A percentile compares a stretch with the other conserved stretches of the same genome.
phyloP scores from a whole-genome alignment of 2,888 invertebrate genomes.

The Ectemnius lituratus region DNA sequence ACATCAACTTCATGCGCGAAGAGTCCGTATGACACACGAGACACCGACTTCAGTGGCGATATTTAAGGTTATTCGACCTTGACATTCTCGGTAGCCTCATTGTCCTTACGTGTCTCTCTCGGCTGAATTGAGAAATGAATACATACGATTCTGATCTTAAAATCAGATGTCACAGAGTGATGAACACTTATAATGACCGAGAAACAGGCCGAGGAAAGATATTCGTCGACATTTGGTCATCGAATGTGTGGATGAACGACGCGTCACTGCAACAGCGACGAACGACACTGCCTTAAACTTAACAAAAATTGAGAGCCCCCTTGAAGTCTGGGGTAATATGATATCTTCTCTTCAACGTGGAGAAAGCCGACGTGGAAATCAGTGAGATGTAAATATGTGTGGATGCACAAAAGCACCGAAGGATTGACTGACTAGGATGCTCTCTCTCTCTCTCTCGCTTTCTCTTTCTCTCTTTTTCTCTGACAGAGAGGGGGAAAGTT shows the following conservation, averaged over 20 bases:
- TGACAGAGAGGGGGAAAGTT: not conserved
- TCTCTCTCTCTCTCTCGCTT: too few species aligned
- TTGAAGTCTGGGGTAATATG: slow-evolving; percentile 2
- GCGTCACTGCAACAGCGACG: slow-evolving; percentile 42
- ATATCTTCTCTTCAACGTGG: slow-evolving; percentile 14
- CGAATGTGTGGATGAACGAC: slow-evolving; percentile 46
- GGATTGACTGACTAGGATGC: too few species aligned
- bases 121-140: too few species aligned
- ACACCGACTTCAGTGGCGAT: slow-evolving; percentile 77
- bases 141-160: not conserved
- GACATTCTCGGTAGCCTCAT: not conserved
- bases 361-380: slow-evolving; percentile 22
- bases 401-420: too few species aligned
- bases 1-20: slow-evolving; percentile 89
- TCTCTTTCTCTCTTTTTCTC: too few species aligned
- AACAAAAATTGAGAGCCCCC: slow-evolving; percentile 40
- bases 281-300: slow-evolving; percentile 72
- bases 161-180: not conserved
- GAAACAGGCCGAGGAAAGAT: not conserved
- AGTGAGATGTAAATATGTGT: slow-evolving; percentile 3
- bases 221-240: slow-evolving; percentile 56
- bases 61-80: slow-evolving; percentile 30
- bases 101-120: slow-evolving; percentile 25
- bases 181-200: not conserved
- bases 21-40: slow-evolving; percentile 85